A percentile compares a stretch with the other conserved stretches of the same genome.
These are phyloP conservation scores for Mus spicilegus DNA, from an alignment of 2,113 vertebrate genomes.

Conservation along the genomic window DNA sequence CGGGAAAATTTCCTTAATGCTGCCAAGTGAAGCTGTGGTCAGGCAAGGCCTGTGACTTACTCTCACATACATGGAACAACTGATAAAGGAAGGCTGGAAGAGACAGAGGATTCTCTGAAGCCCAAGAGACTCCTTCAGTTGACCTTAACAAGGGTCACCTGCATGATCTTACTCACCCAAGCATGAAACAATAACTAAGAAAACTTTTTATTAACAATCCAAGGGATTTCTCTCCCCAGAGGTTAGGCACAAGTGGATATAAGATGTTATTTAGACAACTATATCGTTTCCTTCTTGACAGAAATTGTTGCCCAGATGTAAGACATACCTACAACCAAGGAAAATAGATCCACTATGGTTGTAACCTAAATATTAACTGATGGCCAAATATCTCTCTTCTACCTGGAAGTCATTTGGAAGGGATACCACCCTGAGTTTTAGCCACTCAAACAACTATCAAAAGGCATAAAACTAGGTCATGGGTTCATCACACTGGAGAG, in stretches of 20 bases:
- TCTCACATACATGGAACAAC: background rate
- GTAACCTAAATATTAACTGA: background rate
- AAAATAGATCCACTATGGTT: background rate
- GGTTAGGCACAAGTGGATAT: background rate
- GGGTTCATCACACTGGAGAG: background rate
- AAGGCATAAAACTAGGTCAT: background rate
- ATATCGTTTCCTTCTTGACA: background rate
- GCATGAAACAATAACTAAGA: background rate
- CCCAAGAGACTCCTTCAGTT: background rate
- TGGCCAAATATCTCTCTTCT: background rate
- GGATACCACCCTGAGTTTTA: background rate
- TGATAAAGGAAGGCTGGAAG: background rate
- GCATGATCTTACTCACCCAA: background rate
- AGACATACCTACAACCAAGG: background rate
- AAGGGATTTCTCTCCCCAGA: background rate
- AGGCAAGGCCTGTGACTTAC: background rate
- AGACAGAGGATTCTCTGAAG: background rate
- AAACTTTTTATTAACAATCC: background rate
- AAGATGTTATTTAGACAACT: background rate
- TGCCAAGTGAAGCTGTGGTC: background rate
- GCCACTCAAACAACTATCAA: background rate
- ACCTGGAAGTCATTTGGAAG: background rate
- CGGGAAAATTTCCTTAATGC: background rate
- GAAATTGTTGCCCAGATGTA: background rate
- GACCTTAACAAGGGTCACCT: background rate